These are phyloP conservation scores for Microctenopoma lineatum DNA, from an alignment of 2,797 vertebrate species.

Conservation along the genomic window DNA sequence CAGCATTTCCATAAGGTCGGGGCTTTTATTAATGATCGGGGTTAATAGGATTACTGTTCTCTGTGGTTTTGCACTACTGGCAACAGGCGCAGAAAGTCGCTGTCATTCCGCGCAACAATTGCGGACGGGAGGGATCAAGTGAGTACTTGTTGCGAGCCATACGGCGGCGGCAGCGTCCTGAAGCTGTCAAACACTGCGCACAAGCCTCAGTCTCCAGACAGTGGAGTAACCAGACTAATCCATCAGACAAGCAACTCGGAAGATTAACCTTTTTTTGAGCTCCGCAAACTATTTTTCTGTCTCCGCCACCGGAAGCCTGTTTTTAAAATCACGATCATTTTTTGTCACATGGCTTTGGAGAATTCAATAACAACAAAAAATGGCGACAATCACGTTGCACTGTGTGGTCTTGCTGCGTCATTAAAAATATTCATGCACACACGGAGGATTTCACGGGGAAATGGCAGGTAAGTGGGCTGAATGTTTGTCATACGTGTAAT, in stretches of 20 bases:
- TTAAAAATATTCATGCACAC: conserved; percentile 89
- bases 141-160: conserved; percentile 78
- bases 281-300: conserved; percentile 35
- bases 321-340: conserved; percentile 68
- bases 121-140: conserved; percentile 57
- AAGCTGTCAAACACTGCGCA: conserved; percentile 78
- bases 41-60: conserved; percentile 5
- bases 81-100: conserved; percentile 50
- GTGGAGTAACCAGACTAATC: conserved; percentile 69
- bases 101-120: conserved; percentile 67
- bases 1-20: conserved; percentile 8
- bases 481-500: conserved; percentile 31
- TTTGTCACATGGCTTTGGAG: conserved; percentile 92
- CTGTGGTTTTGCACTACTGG: conserved; percentile 7
- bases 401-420: conserved; percentile 93
- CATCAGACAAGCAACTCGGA: conserved; percentile 65
- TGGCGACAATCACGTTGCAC: conserved; percentile 96
- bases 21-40: conserved; percentile 1
- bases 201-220: conserved; percentile 60
- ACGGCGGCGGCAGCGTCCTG: conserved; percentile 72
- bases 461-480: conserved; percentile 69
- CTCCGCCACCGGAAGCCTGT: conserved; percentile 83
- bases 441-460: conserved; percentile 73
- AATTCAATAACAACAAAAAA: conserved; percentile 98
- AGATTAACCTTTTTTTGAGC: conserved; percentile 56